These are phyloP conservation scores for Psophia crepitans DNA, from an alignment of 2,113 vertebrate genomes.

Conservation along the genomic window DNA sequence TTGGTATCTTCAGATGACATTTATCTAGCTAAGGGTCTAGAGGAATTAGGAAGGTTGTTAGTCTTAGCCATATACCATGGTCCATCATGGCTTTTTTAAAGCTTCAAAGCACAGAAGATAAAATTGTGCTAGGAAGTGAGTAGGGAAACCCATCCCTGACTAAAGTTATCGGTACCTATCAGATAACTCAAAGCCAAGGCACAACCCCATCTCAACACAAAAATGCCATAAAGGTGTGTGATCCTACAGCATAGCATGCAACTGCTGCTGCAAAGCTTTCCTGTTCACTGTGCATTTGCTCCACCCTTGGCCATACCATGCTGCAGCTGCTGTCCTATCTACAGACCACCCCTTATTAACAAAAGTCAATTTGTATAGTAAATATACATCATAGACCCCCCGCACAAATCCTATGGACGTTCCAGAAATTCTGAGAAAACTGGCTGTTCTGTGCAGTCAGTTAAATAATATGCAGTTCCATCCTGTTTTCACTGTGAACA, in stretches of 20 bases:
- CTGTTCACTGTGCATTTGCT: background rate
- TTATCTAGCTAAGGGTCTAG: background rate
- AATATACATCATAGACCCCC: fast-evolving
- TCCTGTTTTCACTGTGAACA: background rate
- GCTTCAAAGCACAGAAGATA: background rate
- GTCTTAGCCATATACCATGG: background rate
- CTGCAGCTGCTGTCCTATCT: background rate
- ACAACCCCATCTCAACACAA: background rate
- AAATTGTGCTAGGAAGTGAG: background rate
- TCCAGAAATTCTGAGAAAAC: background rate
- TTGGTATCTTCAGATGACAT: background rate
- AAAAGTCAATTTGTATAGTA: background rate
- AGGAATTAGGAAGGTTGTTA: background rate
- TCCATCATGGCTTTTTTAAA: background rate
- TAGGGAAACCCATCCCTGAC: background rate
- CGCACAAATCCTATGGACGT: fast-evolving
- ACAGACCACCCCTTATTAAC: background rate
- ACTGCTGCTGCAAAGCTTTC: background rate
- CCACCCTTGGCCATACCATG: background rate
- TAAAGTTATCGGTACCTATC: background rate
- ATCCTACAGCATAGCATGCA: background rate
- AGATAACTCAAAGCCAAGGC: background rate
- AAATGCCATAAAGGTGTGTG: background rate
- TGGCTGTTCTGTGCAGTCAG: background rate
- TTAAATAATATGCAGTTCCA: background rate